These are phyloP conservation scores for Zophobas atratus DNA, from an alignment of 1,140 invertebrate species.

Conservation along the genomic window DNA sequence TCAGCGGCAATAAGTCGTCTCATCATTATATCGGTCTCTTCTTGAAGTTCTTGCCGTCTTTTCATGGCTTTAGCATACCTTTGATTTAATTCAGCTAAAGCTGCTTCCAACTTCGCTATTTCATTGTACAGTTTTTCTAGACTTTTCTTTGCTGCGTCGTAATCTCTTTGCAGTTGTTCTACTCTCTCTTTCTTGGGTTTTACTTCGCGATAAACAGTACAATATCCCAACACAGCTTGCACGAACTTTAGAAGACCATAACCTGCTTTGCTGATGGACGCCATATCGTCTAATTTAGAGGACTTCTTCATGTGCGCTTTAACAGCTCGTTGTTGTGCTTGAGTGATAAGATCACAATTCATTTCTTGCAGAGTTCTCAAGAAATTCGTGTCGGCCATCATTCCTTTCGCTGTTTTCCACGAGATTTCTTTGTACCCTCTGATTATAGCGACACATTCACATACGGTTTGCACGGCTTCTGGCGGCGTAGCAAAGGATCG, in stretches of 20 bases:
- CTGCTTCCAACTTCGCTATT: constrained; percentile 80
- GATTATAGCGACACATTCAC: constrained; percentile 90
- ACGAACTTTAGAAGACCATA: constrained; percentile 89
- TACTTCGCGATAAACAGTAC: constrained; percentile 86
- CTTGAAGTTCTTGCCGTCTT: constrained; percentile 82
- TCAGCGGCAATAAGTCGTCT: constrained; percentile 85
- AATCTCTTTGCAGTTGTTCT: constrained; percentile 79
- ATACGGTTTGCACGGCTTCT: constrained; percentile 87
- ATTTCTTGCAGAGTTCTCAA: constrained; percentile 85
- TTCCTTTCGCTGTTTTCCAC: constrained; percentile 91
- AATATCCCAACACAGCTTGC: constrained; percentile 88
- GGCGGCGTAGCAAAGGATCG: constrained; percentile 92
- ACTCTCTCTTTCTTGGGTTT: constrained; percentile 92
- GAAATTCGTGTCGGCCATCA: constrained; percentile 93
- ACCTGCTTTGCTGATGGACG: constrained; percentile 84
- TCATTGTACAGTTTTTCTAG: constrained; percentile 85
- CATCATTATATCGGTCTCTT: constrained; percentile 89
- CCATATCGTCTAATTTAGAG: constrained; percentile 83
- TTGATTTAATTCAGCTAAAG: constrained; percentile 78
- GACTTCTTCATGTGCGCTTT: constrained; percentile 80
- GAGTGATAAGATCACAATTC: constrained; percentile 86
- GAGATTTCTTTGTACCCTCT: constrained; percentile 86
- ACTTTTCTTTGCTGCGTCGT: constrained; percentile 72
- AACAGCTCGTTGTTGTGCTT: constrained; percentile 80
- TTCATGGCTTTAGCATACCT: constrained; percentile 84